Evolutionary conservation across 2,888 invertebrate species (phyloP), one percentile per base, ranked within the genome.

Genomic region (Serripes groenlandicus): DNA sequence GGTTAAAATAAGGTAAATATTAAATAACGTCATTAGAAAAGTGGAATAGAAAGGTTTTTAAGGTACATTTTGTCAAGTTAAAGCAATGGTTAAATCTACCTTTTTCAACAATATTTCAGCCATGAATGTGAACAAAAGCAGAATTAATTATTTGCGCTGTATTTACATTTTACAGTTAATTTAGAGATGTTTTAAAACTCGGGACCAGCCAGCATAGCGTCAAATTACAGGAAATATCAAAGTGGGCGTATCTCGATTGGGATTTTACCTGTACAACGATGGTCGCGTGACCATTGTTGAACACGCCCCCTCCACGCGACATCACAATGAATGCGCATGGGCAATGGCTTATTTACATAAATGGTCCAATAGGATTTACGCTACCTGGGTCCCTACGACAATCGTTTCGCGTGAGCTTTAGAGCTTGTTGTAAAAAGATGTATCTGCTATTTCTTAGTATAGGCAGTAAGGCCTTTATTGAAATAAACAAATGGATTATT

Each of bases 291-390:
- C 72, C 32, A 72, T 73, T 54, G 34, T 42, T 77, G 70, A 68
- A 77, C 52, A 72, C 86, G 81, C 86, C 86, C 64, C 69, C 78
- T 54, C 71, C 86, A 83, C 86, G 86, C 86, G 86, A 76, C 70
- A 30, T 73, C 75, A 80, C 82, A 86, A 72, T 66, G 58, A 76
- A 15, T 23, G 82, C 80, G 82, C 80, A 74, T 80, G 86, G 58
- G 81, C 86, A 52, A 72, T 34, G 37, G 54, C 78, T 78, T 75
- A 83, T 77, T 80, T 80, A 85, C 76, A 70, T 58, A 52, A 73
- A 72, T 56, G 32, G 42, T 42, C 86, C 86, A 86, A 86, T 86
- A 37, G 78, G 78, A 60, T 62, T 70, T 42, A 28, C 72, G 77
- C 73, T 81, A 81, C 81, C 86, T 86, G 86, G n/a, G n/a, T 81